Evolutionary conservation across 2,888 invertebrate genomes (phyloP), one percentile per base, ranked within the genome.

Genomic region (Sisyra terminalis): DNA sequence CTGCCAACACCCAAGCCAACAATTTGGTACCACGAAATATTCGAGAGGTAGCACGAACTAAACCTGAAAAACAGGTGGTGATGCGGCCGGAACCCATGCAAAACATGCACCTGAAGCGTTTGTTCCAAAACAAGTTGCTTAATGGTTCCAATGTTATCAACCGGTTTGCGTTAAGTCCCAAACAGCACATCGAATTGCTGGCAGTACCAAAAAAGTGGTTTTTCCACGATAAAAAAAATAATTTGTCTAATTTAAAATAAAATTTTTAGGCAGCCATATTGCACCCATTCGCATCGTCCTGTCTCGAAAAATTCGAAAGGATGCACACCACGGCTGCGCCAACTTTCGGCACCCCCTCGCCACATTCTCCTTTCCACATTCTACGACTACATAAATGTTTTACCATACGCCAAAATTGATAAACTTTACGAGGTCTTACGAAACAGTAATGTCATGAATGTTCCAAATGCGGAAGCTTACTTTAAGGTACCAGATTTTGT

Each of bases 341-440:
- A 58, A 44, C 47, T 59, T 30, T 50, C 59, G 0, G 45, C 53
- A 10, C 59, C 59, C 2, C 29, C 13, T 7, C 29, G 30, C 3
- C 10, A 14, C 14, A 14, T 10, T 13, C 9, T 40, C 9, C 17
- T 29, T 15, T 14, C n/a, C 6, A 40, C 40, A n/a, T 38, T 16
- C 17, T 11, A 16, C 15, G 16, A 11, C 16, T 38, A 5, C 18
- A 11, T 16, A 9, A 5, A 38, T 18, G 9, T 17, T 17, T 38
- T 38, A 38, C 17, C 16, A 1, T 11, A 16, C 11, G 17, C 14
- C 11, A 38, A 38, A 38, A 38, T 38, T 2, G 38, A 38, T 17
- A 16, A 17, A 8, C 11, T 38, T 8, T 17, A 38, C 15, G 38
- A 38, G 3, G 16, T 38, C n/a, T 38, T 38, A 7, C 15, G 16